Conservation (phyloP, 1,140 invertebrate genomes). For the Pseudoatta argentina region DNA sequence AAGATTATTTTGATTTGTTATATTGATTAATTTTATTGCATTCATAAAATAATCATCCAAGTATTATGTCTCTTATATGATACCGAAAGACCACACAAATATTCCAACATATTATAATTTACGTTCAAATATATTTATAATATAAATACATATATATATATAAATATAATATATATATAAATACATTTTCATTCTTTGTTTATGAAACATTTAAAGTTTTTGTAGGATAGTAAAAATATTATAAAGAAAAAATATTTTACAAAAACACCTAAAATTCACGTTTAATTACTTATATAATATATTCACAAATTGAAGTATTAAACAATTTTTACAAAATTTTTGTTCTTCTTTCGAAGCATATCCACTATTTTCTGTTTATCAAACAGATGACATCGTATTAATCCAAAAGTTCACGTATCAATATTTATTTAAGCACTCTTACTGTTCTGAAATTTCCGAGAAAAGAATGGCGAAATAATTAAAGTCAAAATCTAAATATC, state of each 20-base stretch:
- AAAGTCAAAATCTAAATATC: constrained; percentile 42
- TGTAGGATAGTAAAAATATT: neutral
- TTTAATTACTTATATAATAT: neutral
- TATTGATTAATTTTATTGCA: constrained; percentile 6
- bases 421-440: neutral
- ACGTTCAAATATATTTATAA: neutral
- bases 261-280: neutral
- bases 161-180: no score
- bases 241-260: neutral
- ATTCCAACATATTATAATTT: neutral
- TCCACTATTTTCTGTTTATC: neutral
- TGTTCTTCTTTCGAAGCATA: no score
- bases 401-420: neutral
- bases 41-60: neutral
- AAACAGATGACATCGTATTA: neutral
- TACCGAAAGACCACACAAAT: neutral
- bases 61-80: neutral
- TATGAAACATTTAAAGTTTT: neutral
- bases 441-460: neutral
- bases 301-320: neutral
- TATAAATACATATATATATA: no score
- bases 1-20: constrained; percentile 2
- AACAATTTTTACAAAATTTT: neutral
- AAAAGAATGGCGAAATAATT: constrained; percentile 39
- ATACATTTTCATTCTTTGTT: neutral